Base-by-base conservation (phyloP, 2,113 vertebrate genomes). In the Gymnorhina tibicen region DNA sequence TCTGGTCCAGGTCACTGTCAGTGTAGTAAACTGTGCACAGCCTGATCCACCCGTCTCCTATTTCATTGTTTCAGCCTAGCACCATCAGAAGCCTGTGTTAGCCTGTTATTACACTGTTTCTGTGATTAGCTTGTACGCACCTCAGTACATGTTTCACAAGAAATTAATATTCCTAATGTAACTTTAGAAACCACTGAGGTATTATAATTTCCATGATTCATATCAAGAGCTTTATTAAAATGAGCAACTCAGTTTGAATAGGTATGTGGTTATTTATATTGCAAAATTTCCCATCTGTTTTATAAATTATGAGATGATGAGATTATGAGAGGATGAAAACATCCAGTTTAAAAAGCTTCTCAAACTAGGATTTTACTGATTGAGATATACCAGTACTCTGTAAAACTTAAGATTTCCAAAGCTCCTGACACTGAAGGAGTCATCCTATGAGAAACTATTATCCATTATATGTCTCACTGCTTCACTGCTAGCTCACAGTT, bases 81-180 rank as follows among this genome's bases (percentile, higher is more conserved):
- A 35, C 46, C 15, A 22, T 56, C 39, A 82, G 44, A 49, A 50
- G 6, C 10, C 16, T 27, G 3, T 35, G 14, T 41, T 68, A 59
- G 19, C 10, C 32, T 18, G 24, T 69, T 75, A 56, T 22, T 64
- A 16, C 26, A 30, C 6, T 49, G 6, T 59, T 92, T 66, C 16
- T 89, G 11, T 77, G 50, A 47, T 77, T 75, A 39, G 13, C 1
- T 0, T 42, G 14, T 58, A 27, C 4, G 1, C 13, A 33, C 10
- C 11, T 82, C 11, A 8, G 26, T 30, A 55, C 1, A 0, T 0
- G 0, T 66, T 62, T 66, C 68, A 63, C 6, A 47, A 47, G 52
- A 85, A 64, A 52, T 59, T 2, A 62, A 39, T 73, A 30, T 53
- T 60, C 76, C 59, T 59, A 62, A 8, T 42, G 20, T 16, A 63